Evolutionary conservation across 2,888 invertebrate species (phyloP).

Genomic region (Agrotis ipsilon): DNA sequence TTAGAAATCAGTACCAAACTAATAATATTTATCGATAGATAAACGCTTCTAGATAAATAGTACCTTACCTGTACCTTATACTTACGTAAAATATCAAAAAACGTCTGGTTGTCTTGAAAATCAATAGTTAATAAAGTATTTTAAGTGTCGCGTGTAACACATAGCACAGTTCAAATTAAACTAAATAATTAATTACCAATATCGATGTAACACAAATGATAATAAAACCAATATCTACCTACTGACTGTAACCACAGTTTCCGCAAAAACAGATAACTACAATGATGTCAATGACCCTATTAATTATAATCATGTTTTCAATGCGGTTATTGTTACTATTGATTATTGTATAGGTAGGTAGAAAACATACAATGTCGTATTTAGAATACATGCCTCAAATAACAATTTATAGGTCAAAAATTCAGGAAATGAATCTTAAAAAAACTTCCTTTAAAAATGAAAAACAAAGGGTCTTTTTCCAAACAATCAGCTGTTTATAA

Average conservation of each 20-base stretch:
- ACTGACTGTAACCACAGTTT: slow-evolving; percentile 39
- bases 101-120: background rate
- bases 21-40: background rate
- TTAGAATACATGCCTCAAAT: background rate
- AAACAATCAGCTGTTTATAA: background rate
- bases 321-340: slow-evolving; percentile 46
- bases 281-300: slow-evolving; percentile 45
- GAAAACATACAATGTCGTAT: background rate
- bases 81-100: background rate
- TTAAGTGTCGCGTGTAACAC: slow-evolving; percentile 5
- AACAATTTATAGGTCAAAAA: background rate
- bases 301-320: slow-evolving; percentile 22
- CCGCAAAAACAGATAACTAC: slow-evolving; percentile 24
- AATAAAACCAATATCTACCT: slow-evolving; percentile 4
- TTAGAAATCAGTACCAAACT: background rate
- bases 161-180: slow-evolving; percentile 11
- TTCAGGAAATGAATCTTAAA: background rate
- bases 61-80: background rate
- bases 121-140: background rate
- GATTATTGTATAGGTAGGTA: slow-evolving; percentile 10
- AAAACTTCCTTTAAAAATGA: background rate
- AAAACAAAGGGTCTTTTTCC: background rate
- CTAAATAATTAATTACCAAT: background rate
- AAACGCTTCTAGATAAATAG: background rate
- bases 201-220: background rate